Base-by-base conservation (phyloP, 2,797 vertebrate species). In the Siniperca scherzeri region DNA sequence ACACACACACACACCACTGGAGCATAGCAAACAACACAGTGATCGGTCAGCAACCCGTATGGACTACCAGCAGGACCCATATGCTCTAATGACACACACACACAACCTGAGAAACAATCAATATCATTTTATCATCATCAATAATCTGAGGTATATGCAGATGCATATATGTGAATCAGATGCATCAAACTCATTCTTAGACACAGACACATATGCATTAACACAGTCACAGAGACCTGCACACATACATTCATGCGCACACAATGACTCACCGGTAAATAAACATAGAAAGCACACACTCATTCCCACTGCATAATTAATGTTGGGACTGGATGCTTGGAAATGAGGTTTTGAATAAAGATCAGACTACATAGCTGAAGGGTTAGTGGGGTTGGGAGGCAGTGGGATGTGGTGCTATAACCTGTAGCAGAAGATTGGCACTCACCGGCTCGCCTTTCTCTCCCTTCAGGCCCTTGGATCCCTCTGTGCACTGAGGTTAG, bases 371-470 rank as follows among this genome's bases (percentile, higher is more conserved):
- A 88, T 48, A 59, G 77, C 74, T 81, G 38, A 77, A 52, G 61
- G 78, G 70, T 87, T 75, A 76, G 52, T 11, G 25, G 56, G 77
- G 52, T 62, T 78, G 33, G 19, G 64, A 76, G 36, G 74, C 60
- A 60, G 38, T 48, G 66, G 78, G 83, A 67, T 85, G 42, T n/a
- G 52, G 14, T 40, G 56, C 56, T 50, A 42, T 80, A 87, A 92
- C 87, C 85, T 77, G 74, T 33, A 50, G 74, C 78, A 74, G 56
- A 84, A 65, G 73, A 88, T 40, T 91, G 87, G 84, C 89, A 93
- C 95, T 95, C 90, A 96, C 95, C 93, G 61, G 4, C 48, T 95
- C 93, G 85, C 94, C 95, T 88, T 91, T 94, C 74, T 94, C 95
- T 86, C 95, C 95, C 88, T 96, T 96, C 86, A 89, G 92, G 88